A percentile compares a stretch with the other conserved stretches of the same genome.
Evolutionary conservation across 2,888 invertebrate species (phyloP).

Genomic region (Drosophila colorata): DNA sequence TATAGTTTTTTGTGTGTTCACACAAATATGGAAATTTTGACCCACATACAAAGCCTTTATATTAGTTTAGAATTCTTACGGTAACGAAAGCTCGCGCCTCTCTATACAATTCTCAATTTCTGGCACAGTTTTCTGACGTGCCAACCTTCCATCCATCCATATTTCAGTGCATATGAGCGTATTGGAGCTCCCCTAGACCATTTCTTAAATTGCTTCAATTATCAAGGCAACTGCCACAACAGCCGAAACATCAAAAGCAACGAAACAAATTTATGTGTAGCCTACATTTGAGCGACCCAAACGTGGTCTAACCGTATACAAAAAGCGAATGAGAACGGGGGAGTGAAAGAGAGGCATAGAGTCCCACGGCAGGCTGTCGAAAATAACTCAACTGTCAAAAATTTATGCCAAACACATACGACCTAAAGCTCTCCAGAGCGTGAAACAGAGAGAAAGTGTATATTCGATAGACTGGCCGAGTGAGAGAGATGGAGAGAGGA

Average conservation of each 20-base stretch:
- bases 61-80: constrained; percentile 5
- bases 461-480: neutral
- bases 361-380: constrained; percentile 47
- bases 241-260: constrained; percentile 56
- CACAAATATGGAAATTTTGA: constrained; percentile 12
- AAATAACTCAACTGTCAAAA: constrained; percentile 78
- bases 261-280: constrained; percentile 67
- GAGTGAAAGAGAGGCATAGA: neutral
- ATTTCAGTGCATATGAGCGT: constrained; percentile 11
- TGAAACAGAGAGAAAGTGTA: constrained; percentile 39
- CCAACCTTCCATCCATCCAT: constrained; percentile 21
- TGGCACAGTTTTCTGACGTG: constrained; percentile 33
- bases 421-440: constrained; percentile 44
- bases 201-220: constrained; percentile 64
- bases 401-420: constrained; percentile 68
- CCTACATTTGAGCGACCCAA: constrained; percentile 64
- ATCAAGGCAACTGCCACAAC: constrained; percentile 56
- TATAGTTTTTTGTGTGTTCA: no score
- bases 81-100: neutral
- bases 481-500: neutral
- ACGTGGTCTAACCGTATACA: constrained; percentile 34
- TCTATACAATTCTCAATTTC: constrained; percentile 14
- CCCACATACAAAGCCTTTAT: neutral
- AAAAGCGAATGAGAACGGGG: neutral
- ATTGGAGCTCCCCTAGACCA: constrained; percentile 15